A percentile compares a stretch with the other conserved stretches of the same genome.
Conservation (phyloP, 2,113 vertebrate genomes). For the Podarcis muralis region DNA sequence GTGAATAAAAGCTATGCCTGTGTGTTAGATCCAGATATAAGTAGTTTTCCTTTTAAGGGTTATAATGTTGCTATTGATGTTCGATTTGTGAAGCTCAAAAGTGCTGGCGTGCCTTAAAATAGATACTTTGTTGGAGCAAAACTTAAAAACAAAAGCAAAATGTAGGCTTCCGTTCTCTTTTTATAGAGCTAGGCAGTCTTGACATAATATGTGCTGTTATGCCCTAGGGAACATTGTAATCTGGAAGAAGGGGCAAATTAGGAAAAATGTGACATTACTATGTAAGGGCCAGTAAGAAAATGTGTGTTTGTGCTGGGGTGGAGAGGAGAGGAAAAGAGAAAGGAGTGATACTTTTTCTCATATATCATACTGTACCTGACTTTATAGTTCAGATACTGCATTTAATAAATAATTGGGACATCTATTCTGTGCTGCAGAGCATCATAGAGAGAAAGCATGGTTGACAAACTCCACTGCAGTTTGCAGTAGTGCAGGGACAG, state of each 20-base stretch:
- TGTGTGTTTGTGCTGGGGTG: neutral
- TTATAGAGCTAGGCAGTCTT: neutral
- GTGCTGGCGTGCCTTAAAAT: neutral
- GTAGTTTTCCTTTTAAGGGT: neutral
- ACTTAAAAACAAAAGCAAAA: neutral
- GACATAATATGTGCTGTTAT: neutral
- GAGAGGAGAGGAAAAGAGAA: no score
- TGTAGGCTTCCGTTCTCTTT: neutral
- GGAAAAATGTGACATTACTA: neutral
- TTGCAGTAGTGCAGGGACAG: constrained; percentile 23
- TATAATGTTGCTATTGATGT: neutral
- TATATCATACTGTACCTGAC: neutral
- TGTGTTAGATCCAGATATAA: neutral
- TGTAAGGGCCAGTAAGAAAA: neutral
- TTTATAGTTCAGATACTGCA: no score
- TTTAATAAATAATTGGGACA: neutral
- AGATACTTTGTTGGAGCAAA: neutral
- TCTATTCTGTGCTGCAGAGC: neutral
- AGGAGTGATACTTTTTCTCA: neutral
- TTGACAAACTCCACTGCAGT: neutral
- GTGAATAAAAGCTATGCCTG: neutral
- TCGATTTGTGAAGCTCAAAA: neutral
- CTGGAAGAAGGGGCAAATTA: neutral
- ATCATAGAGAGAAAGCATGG: neutral
- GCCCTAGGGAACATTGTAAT: no score